Percentiles rank a stretch among this genome's conserved stretches.
Evolutionary conservation across 2,797 vertebrate species (phyloP).

Genomic region (Falco cherrug): DNA sequence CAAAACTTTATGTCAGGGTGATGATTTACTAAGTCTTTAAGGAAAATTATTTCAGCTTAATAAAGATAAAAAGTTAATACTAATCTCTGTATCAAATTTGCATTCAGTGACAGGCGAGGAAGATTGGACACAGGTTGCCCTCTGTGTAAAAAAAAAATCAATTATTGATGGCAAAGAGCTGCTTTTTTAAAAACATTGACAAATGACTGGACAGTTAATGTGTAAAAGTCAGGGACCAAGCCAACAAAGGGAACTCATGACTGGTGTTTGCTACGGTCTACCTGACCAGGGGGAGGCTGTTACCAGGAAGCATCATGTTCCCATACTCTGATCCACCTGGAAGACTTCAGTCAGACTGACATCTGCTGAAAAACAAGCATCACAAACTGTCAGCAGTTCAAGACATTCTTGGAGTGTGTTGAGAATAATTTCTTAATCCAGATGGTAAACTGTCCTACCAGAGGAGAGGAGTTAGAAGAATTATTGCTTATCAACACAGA

Average conservation of each 20-base stretch:
- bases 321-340: not conserved
- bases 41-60: not conserved
- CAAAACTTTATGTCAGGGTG: not conserved
- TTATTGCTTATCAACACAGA: not conserved
- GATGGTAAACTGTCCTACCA: accelerated
- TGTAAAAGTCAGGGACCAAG: not conserved
- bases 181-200: not conserved
- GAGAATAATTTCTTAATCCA: not conserved
- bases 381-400: not conserved
- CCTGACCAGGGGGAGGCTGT: not conserved
- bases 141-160: not conserved
- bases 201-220: not conserved
- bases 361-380: not conserved
- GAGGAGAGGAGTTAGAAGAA: not conserved
- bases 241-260: not conserved
- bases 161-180: too few relatives aligned
- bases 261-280: not conserved
- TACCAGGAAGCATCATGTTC: not conserved
- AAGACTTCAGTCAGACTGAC: not conserved
- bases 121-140: accelerated
- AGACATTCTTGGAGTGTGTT: not conserved
- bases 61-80: not conserved
- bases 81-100: not conserved
- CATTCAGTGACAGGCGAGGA: not conserved
- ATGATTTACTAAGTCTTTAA: not conserved